Conservation (phyloP, 2,113 vertebrate genomes). For the Lophochroa leadbeateri region DNA sequence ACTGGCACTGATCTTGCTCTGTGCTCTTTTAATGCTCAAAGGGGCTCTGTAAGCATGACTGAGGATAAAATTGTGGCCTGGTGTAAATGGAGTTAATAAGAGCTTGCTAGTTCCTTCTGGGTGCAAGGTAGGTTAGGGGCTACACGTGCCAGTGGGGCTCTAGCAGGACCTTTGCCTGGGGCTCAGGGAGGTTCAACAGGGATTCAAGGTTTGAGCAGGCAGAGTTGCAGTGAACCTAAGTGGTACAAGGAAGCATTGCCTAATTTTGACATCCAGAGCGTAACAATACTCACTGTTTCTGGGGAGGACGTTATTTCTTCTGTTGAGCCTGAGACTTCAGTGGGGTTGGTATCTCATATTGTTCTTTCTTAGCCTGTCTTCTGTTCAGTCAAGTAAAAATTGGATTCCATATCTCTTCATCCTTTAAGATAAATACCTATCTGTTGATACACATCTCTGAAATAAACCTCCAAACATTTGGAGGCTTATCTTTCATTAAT, state of each 20-base stretch:
- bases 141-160: accelerated
- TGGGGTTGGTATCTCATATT: background rate
- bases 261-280: background rate
- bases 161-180: background rate
- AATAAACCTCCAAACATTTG: background rate
- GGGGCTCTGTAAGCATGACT: background rate
- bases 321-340: background rate
- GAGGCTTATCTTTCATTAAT: background rate
- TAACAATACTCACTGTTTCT: background rate
- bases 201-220: background rate
- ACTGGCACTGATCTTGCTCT: background rate
- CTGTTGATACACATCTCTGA: background rate
- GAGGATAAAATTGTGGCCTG: background rate
- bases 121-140: background rate
- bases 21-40: background rate
- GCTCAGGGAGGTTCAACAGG: background rate
- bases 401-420: background rate
- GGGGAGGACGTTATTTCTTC: background rate
- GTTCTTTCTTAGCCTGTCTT: background rate
- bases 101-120: background rate
- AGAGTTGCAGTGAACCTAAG: background rate
- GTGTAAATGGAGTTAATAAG: background rate
- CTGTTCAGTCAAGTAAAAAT: background rate
- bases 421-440: background rate
- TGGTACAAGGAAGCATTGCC: background rate